Conservation (phyloP, 2,113 vertebrate genomes). For the Himantopus leucocephalus region DNA sequence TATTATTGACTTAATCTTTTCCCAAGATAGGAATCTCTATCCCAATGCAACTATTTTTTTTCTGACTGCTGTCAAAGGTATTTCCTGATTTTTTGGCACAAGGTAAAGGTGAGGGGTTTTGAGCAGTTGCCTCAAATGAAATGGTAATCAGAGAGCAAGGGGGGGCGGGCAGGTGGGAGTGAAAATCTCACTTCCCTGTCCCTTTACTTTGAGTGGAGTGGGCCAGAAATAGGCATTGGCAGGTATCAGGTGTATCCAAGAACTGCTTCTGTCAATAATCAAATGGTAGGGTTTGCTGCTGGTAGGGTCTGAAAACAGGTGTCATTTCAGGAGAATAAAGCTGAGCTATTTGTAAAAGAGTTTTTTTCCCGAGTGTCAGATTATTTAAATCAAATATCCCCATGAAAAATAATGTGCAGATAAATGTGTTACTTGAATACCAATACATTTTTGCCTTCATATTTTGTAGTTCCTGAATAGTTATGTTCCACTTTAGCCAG, state of each 20-base stretch:
- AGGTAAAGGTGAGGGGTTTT: not conserved
- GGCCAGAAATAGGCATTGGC: not conserved
- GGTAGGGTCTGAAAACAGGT: not conserved
- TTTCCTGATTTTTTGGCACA: not conserved
- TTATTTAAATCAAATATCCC: not conserved
- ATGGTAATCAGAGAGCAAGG: not conserved
- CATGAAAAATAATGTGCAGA: not conserved
- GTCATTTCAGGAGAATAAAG: not conserved
- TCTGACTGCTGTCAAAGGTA: conserved; percentile 4
- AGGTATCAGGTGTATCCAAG: not conserved
- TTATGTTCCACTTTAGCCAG: not conserved
- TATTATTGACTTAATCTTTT: not conserved
- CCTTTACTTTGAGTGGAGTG: not conserved
- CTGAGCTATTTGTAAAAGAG: not conserved
- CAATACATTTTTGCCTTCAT: not conserved
- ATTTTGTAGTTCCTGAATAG: not conserved
- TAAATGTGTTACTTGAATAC: not conserved
- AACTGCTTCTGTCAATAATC: not conserved
- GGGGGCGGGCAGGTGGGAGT: not conserved
- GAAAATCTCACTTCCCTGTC: not conserved
- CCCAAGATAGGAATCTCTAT: not conserved
- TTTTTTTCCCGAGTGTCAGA: not conserved
- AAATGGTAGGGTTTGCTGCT: not conserved
- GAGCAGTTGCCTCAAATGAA: not conserved
- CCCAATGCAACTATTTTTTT: not conserved